Evolutionary conservation across 2,888 invertebrate genomes (phyloP), one percentile per base, ranked within the genome.

Genomic region (Apotomis betuletana): DNA sequence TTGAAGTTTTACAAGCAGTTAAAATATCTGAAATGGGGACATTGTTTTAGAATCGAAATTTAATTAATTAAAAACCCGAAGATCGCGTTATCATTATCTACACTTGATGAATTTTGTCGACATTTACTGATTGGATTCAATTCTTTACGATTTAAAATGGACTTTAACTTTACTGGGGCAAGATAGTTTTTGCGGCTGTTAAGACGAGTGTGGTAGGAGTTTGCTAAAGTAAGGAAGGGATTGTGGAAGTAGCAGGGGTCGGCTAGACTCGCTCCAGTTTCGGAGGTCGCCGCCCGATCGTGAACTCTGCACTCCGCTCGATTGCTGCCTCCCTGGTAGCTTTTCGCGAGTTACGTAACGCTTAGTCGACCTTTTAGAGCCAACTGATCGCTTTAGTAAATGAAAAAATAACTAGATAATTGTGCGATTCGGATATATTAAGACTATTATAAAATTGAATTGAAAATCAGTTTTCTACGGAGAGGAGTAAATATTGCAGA

Each of bases 261-360:
- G 79, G 84, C 87, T 83, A 83, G 81, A 84, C 83, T 81, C 87
- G 90, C 80, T 88, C 91, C 80, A 90, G 83, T 87, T 91, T 90
- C 81, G 85, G 87, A 83, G 92, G 92, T 92, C 92, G 87, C 87
- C 87, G 91, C 75, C 91, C 91, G 91, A 84, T 86, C 87, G 87
- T 91, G 91, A 92, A 90, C 91, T 87, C 88, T 81, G 82, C 85
- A 85, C 86, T 85, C 82, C 79, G 83, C 78, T 85, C 85, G 83
- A 85, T 84, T 78, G 79, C 79, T 82, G 79, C 76, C 77, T 78
- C 76, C 80, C 80, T 78, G 78, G 78, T 69, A 81, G 71, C 77
- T 75, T 78, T 78, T 79, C 75, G 76, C 77, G 52, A 12, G 5
- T 68, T 72, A 67, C 68, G 58, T 59, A 68, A 72, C 63, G 4